Base-by-base conservation (phyloP, 2,797 vertebrate species). In the Rhinella marina region DNA sequence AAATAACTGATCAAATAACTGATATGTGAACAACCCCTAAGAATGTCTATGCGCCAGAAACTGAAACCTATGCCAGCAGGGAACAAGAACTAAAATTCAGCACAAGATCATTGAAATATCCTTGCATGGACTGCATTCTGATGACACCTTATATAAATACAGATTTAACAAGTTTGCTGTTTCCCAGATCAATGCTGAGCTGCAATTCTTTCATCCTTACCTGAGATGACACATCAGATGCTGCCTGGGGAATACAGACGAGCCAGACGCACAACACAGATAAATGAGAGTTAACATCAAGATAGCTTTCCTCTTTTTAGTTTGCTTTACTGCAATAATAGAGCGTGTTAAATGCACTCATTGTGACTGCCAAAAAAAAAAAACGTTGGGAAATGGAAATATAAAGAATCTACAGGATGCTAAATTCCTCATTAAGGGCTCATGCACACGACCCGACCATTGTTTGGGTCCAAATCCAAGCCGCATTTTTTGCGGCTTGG, bases 191-290 rank as follows among this genome's bases (percentile, higher is more conserved):
- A 70, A 82, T 54, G 41, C 81, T 56, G 64, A 54, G 64, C 64
- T 68, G 64, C 64, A 56, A 82, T 70, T 19, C 59, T 82, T 70
- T 70, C 41, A 82, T 59, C 75, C 61, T 82, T 82, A 82, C 61
- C 61, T 66, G 29, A 82, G 56, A 70, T 70, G 41, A 82, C 64
- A 82, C 66, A 25, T 68, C 32, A 11, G 50, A 70, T 77, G 25
- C 32, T 81, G 79, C 57, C 79, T 81, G 29, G 41, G 17, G 57
- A 59, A 61, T 48, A 32, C 29, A 32, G 32, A 81, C 27, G 61
- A 41, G 23, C n/a, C n/a, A 82, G 29, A 52, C 21, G 48, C 50
- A 70, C 50, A 27, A 54, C 70, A 52, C 41, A 82, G 64, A 54
- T 48, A 70, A 70, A 70, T 54, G 48, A 52, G 23, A 61, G 78